phyloP scores from a whole-genome alignment of 1,140 invertebrate species.

The Melipona quadrifasciata region DNA sequence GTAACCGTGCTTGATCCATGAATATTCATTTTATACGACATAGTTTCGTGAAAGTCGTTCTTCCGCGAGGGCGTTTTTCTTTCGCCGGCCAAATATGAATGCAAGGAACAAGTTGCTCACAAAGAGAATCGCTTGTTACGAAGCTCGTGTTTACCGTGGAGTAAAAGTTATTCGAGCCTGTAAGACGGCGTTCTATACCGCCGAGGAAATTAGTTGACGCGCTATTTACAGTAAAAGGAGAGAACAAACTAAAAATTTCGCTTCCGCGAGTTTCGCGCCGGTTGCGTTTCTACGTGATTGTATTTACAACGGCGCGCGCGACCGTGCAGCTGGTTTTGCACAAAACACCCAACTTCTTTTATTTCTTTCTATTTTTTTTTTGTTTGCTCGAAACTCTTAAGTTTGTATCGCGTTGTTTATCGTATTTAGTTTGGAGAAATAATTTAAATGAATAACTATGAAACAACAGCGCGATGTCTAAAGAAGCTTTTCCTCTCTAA shows the following conservation, averaged over 20 bases:
- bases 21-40: too few species aligned
- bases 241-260: conserved; percentile 5
- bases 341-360: neutral
- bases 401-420: neutral
- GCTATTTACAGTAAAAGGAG: conserved; percentile 8
- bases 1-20: too few species aligned
- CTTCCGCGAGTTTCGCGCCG: neutral
- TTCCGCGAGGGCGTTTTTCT: neutral
- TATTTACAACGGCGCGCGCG: neutral
- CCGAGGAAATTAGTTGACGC: conserved; percentile 29
- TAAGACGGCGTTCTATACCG: neutral
- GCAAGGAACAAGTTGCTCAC: neutral
- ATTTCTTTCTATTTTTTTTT: too few species aligned
- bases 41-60: neutral
- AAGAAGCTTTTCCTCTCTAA: neutral
- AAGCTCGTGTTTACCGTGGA: conserved; percentile 16
- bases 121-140: neutral
- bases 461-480: neutral
- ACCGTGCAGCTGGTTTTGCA: neutral
- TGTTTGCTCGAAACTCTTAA: neutral
- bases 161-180: conserved; percentile 7
- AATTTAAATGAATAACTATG: neutral
- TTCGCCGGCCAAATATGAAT: conserved; percentile 3
- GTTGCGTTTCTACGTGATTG: neutral
- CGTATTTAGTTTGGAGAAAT: neutral